phyloP scores from a whole-genome alignment of 2,113 vertebrate genomes.

The Pipa parva region DNA sequence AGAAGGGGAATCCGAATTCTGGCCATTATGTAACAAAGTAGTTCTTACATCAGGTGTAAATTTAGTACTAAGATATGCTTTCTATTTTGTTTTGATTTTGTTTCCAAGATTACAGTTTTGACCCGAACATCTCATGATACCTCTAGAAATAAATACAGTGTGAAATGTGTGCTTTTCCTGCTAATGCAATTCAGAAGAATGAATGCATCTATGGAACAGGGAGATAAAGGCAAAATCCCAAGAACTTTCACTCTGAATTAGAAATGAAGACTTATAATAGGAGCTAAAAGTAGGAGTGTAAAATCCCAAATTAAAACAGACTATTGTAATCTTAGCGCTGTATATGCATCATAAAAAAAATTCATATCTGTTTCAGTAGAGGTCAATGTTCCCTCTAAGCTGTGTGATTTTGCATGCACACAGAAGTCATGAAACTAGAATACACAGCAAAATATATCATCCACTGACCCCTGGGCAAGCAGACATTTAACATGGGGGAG shows the following conservation, averaged over 20 bases:
- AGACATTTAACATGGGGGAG: too few species aligned
- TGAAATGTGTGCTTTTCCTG: conserved; percentile 6
- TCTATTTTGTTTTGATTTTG: conserved; percentile 19
- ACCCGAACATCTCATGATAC: not conserved
- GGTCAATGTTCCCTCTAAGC: too few species aligned
- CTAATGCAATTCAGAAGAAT: conserved; percentile 16
- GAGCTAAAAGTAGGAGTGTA: conserved; percentile 5
- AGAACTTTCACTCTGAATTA: conserved; percentile 31
- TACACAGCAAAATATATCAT: too few species aligned
- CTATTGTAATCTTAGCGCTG: not conserved
- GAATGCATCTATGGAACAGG: conserved; percentile 19
- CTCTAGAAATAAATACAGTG: conserved; percentile 24
- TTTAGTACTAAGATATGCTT: not conserved
- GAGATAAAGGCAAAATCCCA: conserved; percentile 19
- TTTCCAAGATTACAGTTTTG: conserved; percentile 6
- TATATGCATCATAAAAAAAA: too few species aligned
- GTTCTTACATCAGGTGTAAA: not conserved
- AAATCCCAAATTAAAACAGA: conserved; percentile 8
- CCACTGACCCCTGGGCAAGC: too few species aligned
- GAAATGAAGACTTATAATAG: conserved; percentile 18
- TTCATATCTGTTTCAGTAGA: too few species aligned
- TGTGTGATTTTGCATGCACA: too few species aligned
- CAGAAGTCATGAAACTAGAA: too few species aligned
- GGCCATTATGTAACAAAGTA: not conserved
- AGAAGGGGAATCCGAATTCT: not conserved